These are phyloP conservation scores for Odontothrips loti DNA, from an alignment of 2,888 invertebrate genomes.

Conservation along the genomic window DNA sequence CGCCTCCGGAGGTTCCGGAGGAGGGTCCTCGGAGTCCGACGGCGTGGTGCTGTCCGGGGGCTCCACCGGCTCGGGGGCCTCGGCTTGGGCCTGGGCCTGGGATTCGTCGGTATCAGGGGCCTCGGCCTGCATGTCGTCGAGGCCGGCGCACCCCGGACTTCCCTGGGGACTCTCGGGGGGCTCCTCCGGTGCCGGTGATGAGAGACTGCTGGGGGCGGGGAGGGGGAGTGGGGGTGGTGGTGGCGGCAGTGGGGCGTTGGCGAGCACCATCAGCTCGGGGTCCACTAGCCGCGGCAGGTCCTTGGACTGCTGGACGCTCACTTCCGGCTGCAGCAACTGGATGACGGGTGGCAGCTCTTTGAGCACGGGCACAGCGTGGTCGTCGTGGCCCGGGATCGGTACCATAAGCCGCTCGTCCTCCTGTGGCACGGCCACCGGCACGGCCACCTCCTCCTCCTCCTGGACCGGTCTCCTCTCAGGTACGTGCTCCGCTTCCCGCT, in stretches of 20 bases:
- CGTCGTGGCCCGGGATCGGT: neutral
- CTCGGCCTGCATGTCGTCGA: too few relatives aligned
- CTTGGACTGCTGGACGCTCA: conserved; percentile 3
- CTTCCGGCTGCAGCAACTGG: conserved; percentile 3
- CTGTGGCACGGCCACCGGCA: neutral
- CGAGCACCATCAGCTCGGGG: neutral
- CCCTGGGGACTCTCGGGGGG: neutral
- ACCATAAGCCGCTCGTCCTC: neutral
- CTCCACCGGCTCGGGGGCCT: neutral
- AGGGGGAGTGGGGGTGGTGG: neutral
- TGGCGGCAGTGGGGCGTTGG: neutral
- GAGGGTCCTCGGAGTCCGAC: neutral
- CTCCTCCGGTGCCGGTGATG: neutral
- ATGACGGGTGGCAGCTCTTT: conserved; percentile 8
- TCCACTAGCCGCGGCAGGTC: neutral
- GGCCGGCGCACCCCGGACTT: too few relatives aligned
- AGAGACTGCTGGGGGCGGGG: neutral
- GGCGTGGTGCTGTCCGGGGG: neutral
- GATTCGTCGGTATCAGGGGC: neutral
- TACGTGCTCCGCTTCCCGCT: too few relatives aligned
- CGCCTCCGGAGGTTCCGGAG: neutral
- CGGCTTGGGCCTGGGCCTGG: neutral
- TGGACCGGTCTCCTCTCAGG: neutral
- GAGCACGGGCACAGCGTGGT: neutral
- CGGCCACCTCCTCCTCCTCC: neutral